phyloP scores from a whole-genome alignment of 2,797 vertebrate genomes.

The Mormyrops boulengeri region DNA sequence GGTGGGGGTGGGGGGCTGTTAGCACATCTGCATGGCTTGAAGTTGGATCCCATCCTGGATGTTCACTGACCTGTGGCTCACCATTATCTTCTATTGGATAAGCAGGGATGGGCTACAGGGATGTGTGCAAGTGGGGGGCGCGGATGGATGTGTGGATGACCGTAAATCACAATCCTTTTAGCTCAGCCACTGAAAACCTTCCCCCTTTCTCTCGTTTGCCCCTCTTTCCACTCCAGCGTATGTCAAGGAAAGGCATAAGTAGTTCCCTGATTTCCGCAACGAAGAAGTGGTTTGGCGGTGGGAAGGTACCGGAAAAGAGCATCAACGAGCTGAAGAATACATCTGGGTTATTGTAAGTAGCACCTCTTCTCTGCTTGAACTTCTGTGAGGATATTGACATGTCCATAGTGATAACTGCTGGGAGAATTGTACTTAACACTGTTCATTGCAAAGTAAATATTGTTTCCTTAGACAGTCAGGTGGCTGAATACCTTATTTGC shows the following conservation, averaged over 20 bases:
- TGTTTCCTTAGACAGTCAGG: neutral
- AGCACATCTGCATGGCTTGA: neutral
- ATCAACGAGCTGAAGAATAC: constrained; percentile 88
- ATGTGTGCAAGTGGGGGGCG: neutral
- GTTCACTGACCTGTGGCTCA: neutral
- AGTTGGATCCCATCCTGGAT: neutral
- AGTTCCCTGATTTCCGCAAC: constrained; percentile 92
- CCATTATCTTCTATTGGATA: neutral
- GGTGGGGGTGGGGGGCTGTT: neutral
- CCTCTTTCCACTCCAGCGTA: constrained; percentile 60
- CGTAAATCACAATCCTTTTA: neutral
- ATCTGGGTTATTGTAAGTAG: constrained; percentile 83
- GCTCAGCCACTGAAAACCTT: neutral
- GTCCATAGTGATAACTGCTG: neutral
- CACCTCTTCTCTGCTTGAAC: neutral
- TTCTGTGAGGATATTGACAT: neutral
- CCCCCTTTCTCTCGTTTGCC: neutral
- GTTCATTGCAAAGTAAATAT: neutral
- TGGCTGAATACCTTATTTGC: neutral
- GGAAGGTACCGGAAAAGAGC: constrained; percentile 91
- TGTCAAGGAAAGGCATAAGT: constrained; percentile 93
- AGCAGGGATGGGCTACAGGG: neutral
- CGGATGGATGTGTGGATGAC: neutral
- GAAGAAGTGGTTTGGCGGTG: constrained; percentile 96
- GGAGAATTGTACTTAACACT: neutral